phyloP scores from a whole-genome alignment of 2,113 vertebrate species.

The Mormyrus iriodes region DNA sequence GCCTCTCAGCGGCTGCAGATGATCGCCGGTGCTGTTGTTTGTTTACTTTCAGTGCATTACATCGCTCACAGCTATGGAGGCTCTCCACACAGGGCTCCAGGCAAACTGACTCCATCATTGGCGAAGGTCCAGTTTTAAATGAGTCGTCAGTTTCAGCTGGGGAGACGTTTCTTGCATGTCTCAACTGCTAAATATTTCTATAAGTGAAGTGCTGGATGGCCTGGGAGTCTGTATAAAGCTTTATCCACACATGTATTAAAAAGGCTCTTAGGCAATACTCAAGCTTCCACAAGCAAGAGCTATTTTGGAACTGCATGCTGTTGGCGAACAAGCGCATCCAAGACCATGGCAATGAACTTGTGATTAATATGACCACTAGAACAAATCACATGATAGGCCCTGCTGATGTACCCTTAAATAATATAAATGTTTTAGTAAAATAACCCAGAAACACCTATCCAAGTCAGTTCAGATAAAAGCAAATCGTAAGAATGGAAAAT shows the following conservation, averaged over 20 bases:
- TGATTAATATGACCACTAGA: not conserved
- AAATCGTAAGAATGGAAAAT: not conserved
- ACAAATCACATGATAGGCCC: not conserved
- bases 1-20: conserved; percentile 42
- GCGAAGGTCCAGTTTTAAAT: not conserved
- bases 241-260: not conserved
- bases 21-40: conserved; percentile 51
- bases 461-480: not conserved
- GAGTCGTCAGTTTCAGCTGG: not conserved
- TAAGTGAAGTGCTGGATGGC: not conserved
- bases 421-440: not conserved
- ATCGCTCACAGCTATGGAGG: conserved; percentile 36
- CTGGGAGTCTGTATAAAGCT: not conserved
- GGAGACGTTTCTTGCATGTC: not conserved
- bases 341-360: not conserved
- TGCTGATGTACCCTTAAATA: not conserved
- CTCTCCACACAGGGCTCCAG: conserved; percentile 8
- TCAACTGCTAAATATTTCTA: conserved; percentile 6
- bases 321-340: not conserved
- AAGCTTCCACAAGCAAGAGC: not conserved
- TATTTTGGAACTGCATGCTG: not conserved
- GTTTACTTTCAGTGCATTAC: conserved; percentile 25
- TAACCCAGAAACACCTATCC: not conserved
- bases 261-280: not conserved
- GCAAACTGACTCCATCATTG: not conserved